A percentile compares a stretch with the other conserved stretches of the same genome.
Evolutionary conservation across 2,797 vertebrate species (phyloP).

Genomic region (Streptopelia turtur): DNA sequence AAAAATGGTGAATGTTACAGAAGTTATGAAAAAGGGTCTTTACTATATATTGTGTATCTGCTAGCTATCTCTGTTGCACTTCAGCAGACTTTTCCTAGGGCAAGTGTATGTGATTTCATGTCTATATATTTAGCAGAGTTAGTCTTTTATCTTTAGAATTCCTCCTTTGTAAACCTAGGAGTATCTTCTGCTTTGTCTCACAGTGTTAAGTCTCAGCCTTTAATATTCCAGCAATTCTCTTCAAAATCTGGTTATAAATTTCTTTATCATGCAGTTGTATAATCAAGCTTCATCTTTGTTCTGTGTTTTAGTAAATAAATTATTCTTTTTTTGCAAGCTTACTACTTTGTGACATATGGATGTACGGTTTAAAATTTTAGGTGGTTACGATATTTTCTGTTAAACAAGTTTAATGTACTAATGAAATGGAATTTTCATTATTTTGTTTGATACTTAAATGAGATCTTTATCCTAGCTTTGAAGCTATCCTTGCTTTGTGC

Average conservation of each 20-base stretch:
- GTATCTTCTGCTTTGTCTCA: neutral
- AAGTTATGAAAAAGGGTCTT: neutral
- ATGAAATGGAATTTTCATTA: neutral
- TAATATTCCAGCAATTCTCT: neutral
- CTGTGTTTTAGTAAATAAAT: neutral
- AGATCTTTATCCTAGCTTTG: neutral
- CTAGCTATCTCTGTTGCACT: neutral
- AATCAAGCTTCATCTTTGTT: neutral
- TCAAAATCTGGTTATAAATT: neutral
- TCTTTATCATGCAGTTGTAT: neutral
- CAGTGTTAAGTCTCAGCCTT: neutral
- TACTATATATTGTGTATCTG: neutral
- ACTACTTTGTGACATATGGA: fast-evolving
- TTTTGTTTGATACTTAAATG: neutral
- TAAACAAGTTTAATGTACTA: neutral
- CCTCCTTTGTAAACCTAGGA: neutral
- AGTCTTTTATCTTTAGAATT: neutral
- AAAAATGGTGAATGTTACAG: neutral
- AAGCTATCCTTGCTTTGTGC: neutral
- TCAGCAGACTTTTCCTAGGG: neutral
- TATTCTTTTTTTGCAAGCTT: neutral
- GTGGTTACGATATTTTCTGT: neutral
- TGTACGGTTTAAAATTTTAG: neutral
- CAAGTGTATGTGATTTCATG: neutral
- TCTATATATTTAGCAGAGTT: neutral